Base-by-base conservation (phyloP, 1,140 invertebrate genomes). In the Branchinecta lynchi region DNA sequence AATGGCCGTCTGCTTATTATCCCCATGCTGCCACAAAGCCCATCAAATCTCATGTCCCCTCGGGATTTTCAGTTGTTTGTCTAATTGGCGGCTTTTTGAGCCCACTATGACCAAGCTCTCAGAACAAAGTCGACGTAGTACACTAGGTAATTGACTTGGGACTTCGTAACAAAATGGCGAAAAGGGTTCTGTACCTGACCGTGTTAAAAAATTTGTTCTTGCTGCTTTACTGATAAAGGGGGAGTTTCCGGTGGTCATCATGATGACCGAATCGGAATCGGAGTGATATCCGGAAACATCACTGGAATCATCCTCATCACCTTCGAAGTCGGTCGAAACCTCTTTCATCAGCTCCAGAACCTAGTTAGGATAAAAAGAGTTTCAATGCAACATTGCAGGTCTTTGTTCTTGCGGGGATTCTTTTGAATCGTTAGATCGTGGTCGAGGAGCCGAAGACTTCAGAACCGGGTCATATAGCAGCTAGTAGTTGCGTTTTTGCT, bases 231-330 rank as follows among this genome's bases (percentile, higher is more conserved):
- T 78, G 72, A 82, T 77, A 73, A 80, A 82, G 1, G 81, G 81
- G 3, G 81, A 82, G 73, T 82, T 80, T 72, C 84, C 82, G 70
- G 78, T 83, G 20, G 45, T 43, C 81, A 79, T 87, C 84, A 78
- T 86, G 78, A 76, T 83, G 10, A 84, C 82, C 15, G 84, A 84
- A 74, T 89, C 89, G n/a, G 87, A 86, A 76, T 90, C 89, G 0
- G 86, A 88, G 75, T 91, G 89, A 75, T 91, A 90, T 43, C 89
- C 89, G 74, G 82, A 83, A 69, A 84, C 80, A 72, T 84, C 83
- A 73, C 80, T 82, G 20, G 79, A 81, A 68, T 82, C 80, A 44
- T 77, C 78, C 32, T 79, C 79, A 66, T 78, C 74, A 45, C 66
- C 66, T 7, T 73, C 71, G 0, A 73, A 72, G 66, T 73, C 75